Base-by-base conservation (phyloP, 1,140 invertebrate species). In the Lerema accius region DNA sequence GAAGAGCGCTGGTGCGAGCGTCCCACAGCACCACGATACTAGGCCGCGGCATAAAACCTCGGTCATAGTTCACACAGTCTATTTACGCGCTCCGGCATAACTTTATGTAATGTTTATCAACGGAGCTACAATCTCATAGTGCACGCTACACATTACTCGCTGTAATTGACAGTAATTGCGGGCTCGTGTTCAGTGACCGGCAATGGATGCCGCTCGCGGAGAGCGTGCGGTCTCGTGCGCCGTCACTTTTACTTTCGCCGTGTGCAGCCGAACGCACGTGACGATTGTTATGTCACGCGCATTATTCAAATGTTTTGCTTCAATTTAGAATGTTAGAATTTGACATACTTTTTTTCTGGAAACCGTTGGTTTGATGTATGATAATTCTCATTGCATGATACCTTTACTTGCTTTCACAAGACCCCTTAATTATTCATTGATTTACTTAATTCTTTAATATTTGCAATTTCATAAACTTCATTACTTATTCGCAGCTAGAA, bases 161-260 rank as follows among this genome's bases (percentile, higher is more conserved):
- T 59, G 3, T 37, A 46, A 59, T 35, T 48, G 42, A 14, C 6
- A 16, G n/a, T 59, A 59, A 59, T 59, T 48, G 42, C 6, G 15
- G 16, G 19, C 55, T 15, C 26, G 55, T 59, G 55, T n/a, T 26
- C 55, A 59, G 28, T 46, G 55, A 32, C 17, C 53, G 26, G 26
- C 42, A 43, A 65, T 72, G 58, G 48, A 68, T 39, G 17, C n/a
- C 13, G 16, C 15, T 1, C n/a, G 4, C 7, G 26, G 10, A 2
- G 42, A 10, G 15, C 4, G 26, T 26, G 15, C 50, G 5, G 28
- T 49, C 43, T 19, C 6, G 10, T 42, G 10, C 14, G 35, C 37
- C 40, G 11, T 50, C 15, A 67, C 70, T 73, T 65, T 75, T 70
- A 75, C 78, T 81, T 81, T 73, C 70, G 49, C 58, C 46, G 50